Base-by-base conservation (phyloP, 1,140 invertebrate species). In the Andrena cerasifolii region DNA sequence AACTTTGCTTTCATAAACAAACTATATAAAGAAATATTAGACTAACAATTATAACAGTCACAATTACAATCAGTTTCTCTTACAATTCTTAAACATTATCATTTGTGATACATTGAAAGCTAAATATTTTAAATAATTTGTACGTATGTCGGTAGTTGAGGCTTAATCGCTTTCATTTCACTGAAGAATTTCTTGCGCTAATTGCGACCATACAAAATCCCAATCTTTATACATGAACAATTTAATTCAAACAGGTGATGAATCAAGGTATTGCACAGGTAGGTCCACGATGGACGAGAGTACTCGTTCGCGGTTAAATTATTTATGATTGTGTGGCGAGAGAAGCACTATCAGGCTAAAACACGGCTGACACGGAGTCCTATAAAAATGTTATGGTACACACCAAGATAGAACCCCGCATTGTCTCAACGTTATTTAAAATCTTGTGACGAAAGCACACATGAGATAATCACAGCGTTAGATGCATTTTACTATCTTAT, bases 311-410 rank as follows among this genome's bases (percentile, higher is more conserved):
- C 45, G 63, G 65, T 40, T 83, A 79, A 79, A 83, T 83, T 83
- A 83, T 84, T 75, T 83, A 83, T 28, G 59, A 47, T 43, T 36
- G 8, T 8, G 18, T 14, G 26, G 47, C 49, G 68, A 65, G 76
- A 62, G 51, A 63, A 71, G 63, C 49, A 45, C 63, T 24, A 68
- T 24, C 56, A 36, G 21, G 70, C 43, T 75, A 70, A 83, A 79
- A 70, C 67, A 67, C 51, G 47, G 33, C 67, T 51, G 68, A 74
- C 76, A 79, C 59, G 74, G 71, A 71, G 70, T 66, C 40, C 80
- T 21, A 79, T 83, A 84, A 84, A 83, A 71, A 84, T 33, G 59
- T 79, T 83, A 79, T 28, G 53, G 54, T 49, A 58, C 28, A 28
- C 53, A 45, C 0, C 54, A 53, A 33, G 33, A 56, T 53, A 66